Evolutionary conservation across 35 echinoderm and acorn worm genomes (phyloP).

Genomic region (Ophiothrix spiculata): DNA sequence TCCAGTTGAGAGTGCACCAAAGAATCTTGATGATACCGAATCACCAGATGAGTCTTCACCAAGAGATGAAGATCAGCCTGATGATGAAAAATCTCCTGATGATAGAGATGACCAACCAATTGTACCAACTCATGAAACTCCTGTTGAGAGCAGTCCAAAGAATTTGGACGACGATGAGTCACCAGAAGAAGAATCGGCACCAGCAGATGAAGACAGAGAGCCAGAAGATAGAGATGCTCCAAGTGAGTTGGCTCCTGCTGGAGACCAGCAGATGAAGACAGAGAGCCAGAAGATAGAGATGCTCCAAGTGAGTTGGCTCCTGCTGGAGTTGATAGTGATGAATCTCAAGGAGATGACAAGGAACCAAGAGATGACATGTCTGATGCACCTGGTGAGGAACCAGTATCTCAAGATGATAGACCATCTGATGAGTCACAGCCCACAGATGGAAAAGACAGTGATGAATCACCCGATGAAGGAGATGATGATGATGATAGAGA

Average conservation of each 20-base stretch:
- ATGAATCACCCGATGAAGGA: not conserved
- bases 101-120: not conserved
- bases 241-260: too few species aligned
- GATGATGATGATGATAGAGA: slow-evolving; percentile 41
- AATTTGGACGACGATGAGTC: too few species aligned
- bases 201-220: too few species aligned
- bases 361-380: not conserved
- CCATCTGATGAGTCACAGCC: slow-evolving; percentile 13
- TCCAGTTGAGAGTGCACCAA: not conserved
- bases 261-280: slow-evolving; percentile 2
- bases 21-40: slow-evolving; percentile 3
- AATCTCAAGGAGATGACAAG: not conserved
- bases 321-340: not conserved
- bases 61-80: slow-evolving; percentile 12
- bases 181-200: too few species aligned
- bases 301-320: not conserved
- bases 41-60: not conserved
- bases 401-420: not conserved
- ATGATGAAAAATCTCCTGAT: slow-evolving; percentile 23
- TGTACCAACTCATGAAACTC: too few species aligned
- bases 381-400: not conserved
- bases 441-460: not conserved
- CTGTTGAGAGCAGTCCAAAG: too few species aligned
- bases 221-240: too few species aligned
- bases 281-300: slow-evolving; percentile 28